Base-by-base conservation (phyloP, 2,888 invertebrate species). In the Strigamia maritima region DNA sequence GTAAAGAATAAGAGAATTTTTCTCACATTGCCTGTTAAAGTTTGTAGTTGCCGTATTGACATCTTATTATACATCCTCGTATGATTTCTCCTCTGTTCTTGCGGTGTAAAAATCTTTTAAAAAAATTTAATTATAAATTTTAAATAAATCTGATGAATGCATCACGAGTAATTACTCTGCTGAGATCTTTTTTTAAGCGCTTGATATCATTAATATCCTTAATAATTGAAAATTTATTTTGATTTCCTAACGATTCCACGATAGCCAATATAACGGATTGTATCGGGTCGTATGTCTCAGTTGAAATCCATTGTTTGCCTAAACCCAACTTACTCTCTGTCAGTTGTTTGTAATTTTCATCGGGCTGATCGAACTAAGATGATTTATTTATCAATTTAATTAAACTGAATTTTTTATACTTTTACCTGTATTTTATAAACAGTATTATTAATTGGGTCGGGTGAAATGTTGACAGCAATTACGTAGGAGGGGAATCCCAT, bases 11-110 rank as follows among this genome's bases (percentile, higher is more conserved):
- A 22, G 2, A 2, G 12, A 2, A 10, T n/a, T 35, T 75, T 4
- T 19, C 75, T 75, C 19, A 76, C 76, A 76, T 76, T 76, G 38
- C 44, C 44, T 38, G 76, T 76, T 40, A 76, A 40, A 26, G n/a
- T 76, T 6, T 38, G 38, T 6, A 76, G 76, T 76, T 76, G 40
- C 16, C 44, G 40, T 16, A 76, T 19, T 12, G 35, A 44, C 38
- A 76, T 40, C 19, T 40, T 44, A 26, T 76, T 76, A 22, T 76
- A 76, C 44, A 40, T 38, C 40, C 76, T 16, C 19, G 76, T 76
- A 24, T 76, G 44, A 44, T 76, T 76, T n/a, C 22, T 38, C 44
- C 76, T 76, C 38, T 76, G 38, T 76, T 35, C 40, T 38, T 44
- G 38, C 3, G 76, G 76, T 76, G 76, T 76, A 26, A 40, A 76